Evolutionary conservation across 2,888 invertebrate species (phyloP).

Genomic region (Diarsia rubi): DNA sequence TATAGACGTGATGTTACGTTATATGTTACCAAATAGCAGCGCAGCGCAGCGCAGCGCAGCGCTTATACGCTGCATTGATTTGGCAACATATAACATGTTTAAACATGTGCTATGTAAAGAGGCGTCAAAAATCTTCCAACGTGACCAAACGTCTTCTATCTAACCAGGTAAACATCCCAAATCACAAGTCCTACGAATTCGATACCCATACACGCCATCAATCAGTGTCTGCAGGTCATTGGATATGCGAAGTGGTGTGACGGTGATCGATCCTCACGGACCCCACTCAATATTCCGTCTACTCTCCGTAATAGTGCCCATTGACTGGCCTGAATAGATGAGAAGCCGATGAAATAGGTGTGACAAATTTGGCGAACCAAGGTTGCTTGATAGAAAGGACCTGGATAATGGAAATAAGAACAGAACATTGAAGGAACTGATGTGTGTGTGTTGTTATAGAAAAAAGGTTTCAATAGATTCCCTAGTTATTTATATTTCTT

Average conservation of each 20-base stretch:
- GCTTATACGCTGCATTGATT: too few relatives aligned
- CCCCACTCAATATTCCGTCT: conserved; percentile 61
- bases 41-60: too few relatives aligned
- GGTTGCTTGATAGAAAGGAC: conserved; percentile 37
- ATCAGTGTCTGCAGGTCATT: conserved; percentile 59
- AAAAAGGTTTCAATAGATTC: neutral
- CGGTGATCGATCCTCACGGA: conserved; percentile 55
- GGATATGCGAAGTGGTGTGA: conserved; percentile 61
- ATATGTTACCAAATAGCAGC: too few relatives aligned
- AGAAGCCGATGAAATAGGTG: conserved; percentile 50
- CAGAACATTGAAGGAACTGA: neutral
- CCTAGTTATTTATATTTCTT: neutral
- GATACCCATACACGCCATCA: conserved; percentile 34
- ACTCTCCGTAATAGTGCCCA: conserved; percentile 57
- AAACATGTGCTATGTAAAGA: neutral
- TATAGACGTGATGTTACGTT: too few relatives aligned
- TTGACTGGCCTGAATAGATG: conserved; percentile 49
- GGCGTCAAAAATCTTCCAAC: neutral
- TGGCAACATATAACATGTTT: too few relatives aligned
- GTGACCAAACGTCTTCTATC: neutral
- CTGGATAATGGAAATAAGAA: conserved; percentile 5
- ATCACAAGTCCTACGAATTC: conserved; percentile 35
- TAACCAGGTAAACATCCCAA: conserved; percentile 12
- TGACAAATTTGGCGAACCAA: conserved; percentile 54
- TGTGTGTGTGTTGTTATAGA: neutral